Conservation (phyloP, 2,113 vertebrate species). For the Boleophthalmus pectinirostris region DNA sequence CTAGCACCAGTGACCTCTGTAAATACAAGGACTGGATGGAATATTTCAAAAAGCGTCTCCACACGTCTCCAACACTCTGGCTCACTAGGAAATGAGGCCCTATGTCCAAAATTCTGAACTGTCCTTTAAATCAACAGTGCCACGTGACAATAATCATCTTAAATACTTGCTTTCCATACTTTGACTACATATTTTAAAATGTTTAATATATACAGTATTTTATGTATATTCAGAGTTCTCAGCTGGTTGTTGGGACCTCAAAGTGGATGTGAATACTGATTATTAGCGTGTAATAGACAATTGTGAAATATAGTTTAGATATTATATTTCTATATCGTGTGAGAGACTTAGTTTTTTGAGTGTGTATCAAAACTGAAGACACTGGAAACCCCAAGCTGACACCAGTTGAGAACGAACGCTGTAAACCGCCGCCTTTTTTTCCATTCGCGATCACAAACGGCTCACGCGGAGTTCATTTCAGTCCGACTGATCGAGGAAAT, state of each 20-base stretch:
- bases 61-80: too few species aligned
- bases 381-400: background rate
- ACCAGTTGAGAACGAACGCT: background rate
- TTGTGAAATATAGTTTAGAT: conserved; percentile 6
- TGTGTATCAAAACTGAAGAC: background rate
- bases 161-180: background rate
- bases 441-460: background rate
- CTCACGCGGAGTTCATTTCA: background rate
- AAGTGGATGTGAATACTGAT: conserved; percentile 1
- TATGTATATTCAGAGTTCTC: conserved; percentile 1
- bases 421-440: background rate
- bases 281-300: conserved; percentile 1
- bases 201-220: background rate
- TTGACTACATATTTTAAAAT: background rate
- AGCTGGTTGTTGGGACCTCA: background rate
- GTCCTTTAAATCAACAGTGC: too few species aligned
- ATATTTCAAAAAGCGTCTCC: too few species aligned
- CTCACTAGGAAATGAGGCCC: too few species aligned
- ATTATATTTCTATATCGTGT: background rate
- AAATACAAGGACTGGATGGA: too few species aligned
- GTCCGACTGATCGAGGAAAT: background rate
- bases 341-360: background rate
- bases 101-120: too few species aligned
- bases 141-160: background rate
- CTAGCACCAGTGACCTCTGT: too few species aligned